Percentiles rank a stretch among this genome's conserved stretches.
These are phyloP conservation scores for Drepana falcataria DNA, from an alignment of 2,888 invertebrate genomes.

Conservation along the genomic window DNA sequence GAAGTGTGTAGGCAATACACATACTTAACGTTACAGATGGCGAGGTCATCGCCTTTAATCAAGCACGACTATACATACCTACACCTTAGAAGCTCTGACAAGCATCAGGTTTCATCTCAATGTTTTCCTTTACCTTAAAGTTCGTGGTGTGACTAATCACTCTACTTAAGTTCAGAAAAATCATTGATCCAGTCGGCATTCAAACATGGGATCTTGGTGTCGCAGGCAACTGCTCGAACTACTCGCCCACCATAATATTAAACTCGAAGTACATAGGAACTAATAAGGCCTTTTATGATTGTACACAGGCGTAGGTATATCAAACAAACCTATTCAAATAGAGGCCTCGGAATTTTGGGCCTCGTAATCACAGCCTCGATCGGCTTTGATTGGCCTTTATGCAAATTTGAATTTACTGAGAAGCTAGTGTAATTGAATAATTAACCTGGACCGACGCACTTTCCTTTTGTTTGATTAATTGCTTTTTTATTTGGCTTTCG, in stretches of 20 bases:
- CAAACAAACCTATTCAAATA: slow-evolving; percentile 50
- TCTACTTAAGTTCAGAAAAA: too few species aligned
- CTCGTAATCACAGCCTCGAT: slow-evolving; percentile 48
- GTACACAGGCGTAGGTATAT: slow-evolving; percentile 20
- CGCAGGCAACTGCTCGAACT: too few species aligned
- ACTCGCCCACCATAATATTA: not conserved
- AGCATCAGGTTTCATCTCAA: too few species aligned
- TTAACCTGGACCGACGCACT: slow-evolving; percentile 51
- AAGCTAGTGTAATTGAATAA: slow-evolving; percentile 59
- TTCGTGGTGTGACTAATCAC: too few species aligned
- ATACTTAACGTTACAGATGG: too few species aligned
- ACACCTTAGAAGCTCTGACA: too few species aligned
- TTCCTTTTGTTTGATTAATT: slow-evolving; percentile 28
- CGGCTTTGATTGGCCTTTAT: slow-evolving; percentile 65
- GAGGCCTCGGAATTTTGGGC: slow-evolving; percentile 24
- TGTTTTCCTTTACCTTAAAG: too few species aligned
- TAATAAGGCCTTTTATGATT: slow-evolving; percentile 24
- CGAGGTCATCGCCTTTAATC: too few species aligned
- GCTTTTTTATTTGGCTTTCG: not conserved
- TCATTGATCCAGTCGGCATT: too few species aligned
- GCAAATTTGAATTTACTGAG: slow-evolving; percentile 51
- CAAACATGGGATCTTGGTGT: too few species aligned
- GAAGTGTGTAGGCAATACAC: too few species aligned
- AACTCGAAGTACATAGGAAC: slow-evolving; percentile 6
- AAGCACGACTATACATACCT: too few species aligned